Evolutionary conservation across 2,113 vertebrate genomes (phyloP).

Genomic region (Baryphthengus martii): DNA sequence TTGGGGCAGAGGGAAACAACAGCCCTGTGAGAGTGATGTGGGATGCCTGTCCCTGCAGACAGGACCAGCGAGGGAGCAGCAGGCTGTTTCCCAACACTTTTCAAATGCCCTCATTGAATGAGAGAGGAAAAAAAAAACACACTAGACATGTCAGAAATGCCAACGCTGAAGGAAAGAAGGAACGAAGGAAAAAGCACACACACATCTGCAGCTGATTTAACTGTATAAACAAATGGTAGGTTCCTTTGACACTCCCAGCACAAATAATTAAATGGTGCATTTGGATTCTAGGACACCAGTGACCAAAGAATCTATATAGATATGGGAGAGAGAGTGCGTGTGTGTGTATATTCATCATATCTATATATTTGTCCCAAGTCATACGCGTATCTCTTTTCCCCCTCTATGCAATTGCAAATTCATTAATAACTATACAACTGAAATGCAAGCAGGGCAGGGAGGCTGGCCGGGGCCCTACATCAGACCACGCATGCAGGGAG

Average conservation of each 20-base stretch:
- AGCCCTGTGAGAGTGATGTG: not conserved
- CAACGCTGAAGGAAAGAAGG: not conserved
- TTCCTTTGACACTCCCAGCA: slow-evolving; percentile 35
- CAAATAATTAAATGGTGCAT: slow-evolving; percentile 46
- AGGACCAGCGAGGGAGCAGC: not conserved
- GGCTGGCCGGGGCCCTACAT: not conserved
- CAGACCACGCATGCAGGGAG: accelerated
- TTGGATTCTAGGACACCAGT: not conserved
- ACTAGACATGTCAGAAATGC: not conserved
- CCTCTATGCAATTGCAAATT: not conserved
- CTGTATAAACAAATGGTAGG: slow-evolving; percentile 38
- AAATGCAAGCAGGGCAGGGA: not conserved
- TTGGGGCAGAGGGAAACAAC: not conserved
- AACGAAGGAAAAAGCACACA: not conserved
- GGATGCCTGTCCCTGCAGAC: not conserved
- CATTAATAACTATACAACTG: not conserved
- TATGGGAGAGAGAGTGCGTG: not conserved
- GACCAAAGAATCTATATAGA: not conserved
- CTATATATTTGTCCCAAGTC: not conserved
- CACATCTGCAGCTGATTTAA: slow-evolving; percentile 44
- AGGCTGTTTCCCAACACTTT: not conserved
- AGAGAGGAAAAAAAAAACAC: not conserved
- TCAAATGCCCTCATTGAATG: not conserved
- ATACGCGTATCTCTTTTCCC: not conserved
- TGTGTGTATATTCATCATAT: not conserved